Base-by-base conservation (phyloP, 2,888 invertebrate genomes). In the Plusia festucae region DNA sequence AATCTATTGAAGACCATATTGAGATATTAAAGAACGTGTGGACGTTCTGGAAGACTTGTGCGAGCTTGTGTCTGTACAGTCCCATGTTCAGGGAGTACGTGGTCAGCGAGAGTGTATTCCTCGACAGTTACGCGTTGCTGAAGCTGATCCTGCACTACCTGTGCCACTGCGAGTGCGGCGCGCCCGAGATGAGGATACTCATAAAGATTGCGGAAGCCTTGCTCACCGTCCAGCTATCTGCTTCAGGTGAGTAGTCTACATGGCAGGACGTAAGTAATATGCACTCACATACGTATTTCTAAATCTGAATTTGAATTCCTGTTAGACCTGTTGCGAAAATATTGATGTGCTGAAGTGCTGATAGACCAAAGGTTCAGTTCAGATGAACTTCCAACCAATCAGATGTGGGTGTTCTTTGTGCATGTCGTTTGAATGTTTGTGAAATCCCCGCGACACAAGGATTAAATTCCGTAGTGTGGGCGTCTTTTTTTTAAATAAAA, bases 11-110 rank as follows among this genome's bases (percentile, higher is more conserved):
- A 0, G 90, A 93, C 46, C 85, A 90, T 58, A 71, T 92, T 2
- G 93, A 93, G 32, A 74, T 90, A 51, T 70, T 95, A 69, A 93
- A 93, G 79, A 92, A 90, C 52, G 88, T 92, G 11, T 90, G 90
- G 70, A 93, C 94, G 49, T 95, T 95, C 71, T 96, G 96, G 96
- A 91, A 91, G 83, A 93, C 92, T 1, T 95, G 95, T 77, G 95
- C 95, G 5, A 88, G 88, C 8, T 80, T 96, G 53, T 95, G 95
- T 40, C 81, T 96, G 56, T 95, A 94, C 85, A 96, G 96, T 70
- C 96, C 96, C 0, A 86, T 90, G 88, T 96, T 96, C 77, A 90
- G 96, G 1, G 82, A 85, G 76, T 89, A 91, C 81, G 84, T 96
- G 61, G 91, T 90, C 16, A 83, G 86, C 22, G 92, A 94, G 84